phyloP scores from a whole-genome alignment of 2,888 invertebrate genomes.

The Mesochorus sp. region DNA sequence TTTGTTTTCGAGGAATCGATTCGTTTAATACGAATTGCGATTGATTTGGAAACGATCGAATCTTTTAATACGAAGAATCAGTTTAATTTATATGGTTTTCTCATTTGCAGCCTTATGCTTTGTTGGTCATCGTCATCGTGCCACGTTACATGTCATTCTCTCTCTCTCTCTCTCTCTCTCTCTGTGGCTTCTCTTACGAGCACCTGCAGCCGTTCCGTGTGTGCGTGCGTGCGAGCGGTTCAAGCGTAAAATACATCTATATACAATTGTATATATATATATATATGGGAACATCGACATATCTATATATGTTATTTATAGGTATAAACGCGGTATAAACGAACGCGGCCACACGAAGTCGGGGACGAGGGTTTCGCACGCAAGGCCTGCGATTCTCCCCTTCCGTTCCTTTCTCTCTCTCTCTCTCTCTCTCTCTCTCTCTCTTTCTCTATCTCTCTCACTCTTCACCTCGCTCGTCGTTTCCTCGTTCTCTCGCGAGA shows the following conservation, averaged over 20 bases:
- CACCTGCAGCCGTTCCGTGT: constrained; percentile 45
- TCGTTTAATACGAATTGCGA: no score
- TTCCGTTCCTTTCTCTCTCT: background rate
- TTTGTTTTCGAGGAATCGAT: no score
- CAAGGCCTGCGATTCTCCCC: constrained; percentile 35
- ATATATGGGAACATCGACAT: background rate
- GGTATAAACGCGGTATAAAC: background rate
- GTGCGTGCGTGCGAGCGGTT: constrained; percentile 20
- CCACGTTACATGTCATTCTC: background rate
- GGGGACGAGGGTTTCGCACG: constrained; percentile 47
- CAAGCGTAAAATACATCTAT: constrained; percentile 18
- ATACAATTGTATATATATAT: constrained; percentile 10
- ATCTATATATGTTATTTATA: background rate
- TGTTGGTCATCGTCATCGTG: constrained; percentile 7
- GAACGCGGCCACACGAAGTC: constrained; percentile 42
- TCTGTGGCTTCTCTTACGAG: background rate
- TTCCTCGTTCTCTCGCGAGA: constrained; percentile 45
- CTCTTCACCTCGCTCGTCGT: background rate
- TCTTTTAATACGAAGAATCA: constrained; percentile 8
- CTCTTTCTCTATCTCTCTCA: no score
- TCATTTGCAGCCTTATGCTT: no score
- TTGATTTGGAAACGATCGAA: no score
- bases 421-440: background rate
- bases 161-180: background rate
- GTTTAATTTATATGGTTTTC: no score